Evolutionary conservation across 2,888 invertebrate genomes (phyloP).

Genomic region (Lamellibrachia satsuma): DNA sequence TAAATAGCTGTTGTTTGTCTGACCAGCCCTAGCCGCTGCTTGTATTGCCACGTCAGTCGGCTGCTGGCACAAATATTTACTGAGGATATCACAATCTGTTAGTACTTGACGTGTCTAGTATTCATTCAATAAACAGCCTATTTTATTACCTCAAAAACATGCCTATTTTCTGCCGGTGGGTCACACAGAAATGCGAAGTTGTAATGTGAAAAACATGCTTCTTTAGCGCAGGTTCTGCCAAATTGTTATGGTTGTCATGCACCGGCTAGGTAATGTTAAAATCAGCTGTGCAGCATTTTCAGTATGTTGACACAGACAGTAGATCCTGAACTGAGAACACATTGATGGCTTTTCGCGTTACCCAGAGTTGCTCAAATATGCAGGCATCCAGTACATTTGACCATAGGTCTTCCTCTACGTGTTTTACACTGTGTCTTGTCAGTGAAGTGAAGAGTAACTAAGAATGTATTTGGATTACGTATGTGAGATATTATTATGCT

Average conservation of each 20-base stretch:
- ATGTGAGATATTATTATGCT: not conserved
- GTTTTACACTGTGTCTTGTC: not conserved
- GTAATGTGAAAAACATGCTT: too few relatives aligned
- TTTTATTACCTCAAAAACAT: not conserved
- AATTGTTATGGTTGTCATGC: not conserved
- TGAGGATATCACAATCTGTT: not conserved
- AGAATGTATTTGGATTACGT: not conserved
- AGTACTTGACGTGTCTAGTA: not conserved
- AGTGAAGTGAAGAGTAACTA: not conserved
- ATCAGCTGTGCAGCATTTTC: not conserved
- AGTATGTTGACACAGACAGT: not conserved
- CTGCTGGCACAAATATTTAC: not conserved
- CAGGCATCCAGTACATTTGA: not conserved
- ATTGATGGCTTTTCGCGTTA: not conserved
- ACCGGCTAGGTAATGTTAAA: not conserved
- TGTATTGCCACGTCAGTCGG: not conserved
- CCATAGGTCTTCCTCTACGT: not conserved
- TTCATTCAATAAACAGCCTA: not conserved
- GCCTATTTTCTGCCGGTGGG: not conserved
- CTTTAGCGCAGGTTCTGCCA: not conserved
- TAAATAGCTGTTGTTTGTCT: slow-evolving; percentile 17
- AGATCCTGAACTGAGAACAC: not conserved
- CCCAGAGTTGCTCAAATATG: not conserved
- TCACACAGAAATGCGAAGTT: too few relatives aligned
- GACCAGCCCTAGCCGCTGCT: not conserved